Conservation (phyloP, 2,113 vertebrate species). For the Ctenomys sociabilis region DNA sequence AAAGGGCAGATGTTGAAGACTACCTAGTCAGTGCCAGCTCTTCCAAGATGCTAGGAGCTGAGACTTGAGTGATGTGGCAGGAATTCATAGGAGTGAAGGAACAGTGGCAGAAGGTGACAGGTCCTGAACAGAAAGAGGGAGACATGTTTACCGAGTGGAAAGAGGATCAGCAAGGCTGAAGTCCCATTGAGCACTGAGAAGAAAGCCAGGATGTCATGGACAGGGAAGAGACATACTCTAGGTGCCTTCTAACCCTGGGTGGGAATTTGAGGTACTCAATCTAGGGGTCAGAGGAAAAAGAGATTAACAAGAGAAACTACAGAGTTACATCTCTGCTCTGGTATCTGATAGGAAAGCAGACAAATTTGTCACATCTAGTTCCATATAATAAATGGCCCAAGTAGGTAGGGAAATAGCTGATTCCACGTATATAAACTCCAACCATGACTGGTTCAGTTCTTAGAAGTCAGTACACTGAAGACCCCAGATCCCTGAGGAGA, state of each 20-base stretch:
- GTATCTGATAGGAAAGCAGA: neutral
- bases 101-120: neutral
- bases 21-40: neutral
- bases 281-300: neutral
- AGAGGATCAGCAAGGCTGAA: neutral
- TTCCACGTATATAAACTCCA: neutral
- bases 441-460: neutral
- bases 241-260: neutral
- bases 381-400: constrained; percentile 23
- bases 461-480: constrained; percentile 11
- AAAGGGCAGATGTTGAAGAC: neutral
- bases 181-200: neutral
- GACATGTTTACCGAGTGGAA: neutral
- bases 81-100: accelerated
- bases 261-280: neutral
- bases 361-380: neutral
- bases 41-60: neutral
- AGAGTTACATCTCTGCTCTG: neutral
- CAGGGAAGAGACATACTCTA: neutral
- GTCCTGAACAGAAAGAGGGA: neutral
- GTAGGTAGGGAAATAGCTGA: constrained; percentile 6
- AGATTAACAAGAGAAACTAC: neutral
- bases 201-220: neutral
- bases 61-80: neutral
- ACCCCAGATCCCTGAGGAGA: constrained; percentile 16